Percentiles rank a stretch among this genome's conserved stretches.
Conservation (phyloP, 2,888 invertebrate genomes). For the Sylvicola cinctus region DNA sequence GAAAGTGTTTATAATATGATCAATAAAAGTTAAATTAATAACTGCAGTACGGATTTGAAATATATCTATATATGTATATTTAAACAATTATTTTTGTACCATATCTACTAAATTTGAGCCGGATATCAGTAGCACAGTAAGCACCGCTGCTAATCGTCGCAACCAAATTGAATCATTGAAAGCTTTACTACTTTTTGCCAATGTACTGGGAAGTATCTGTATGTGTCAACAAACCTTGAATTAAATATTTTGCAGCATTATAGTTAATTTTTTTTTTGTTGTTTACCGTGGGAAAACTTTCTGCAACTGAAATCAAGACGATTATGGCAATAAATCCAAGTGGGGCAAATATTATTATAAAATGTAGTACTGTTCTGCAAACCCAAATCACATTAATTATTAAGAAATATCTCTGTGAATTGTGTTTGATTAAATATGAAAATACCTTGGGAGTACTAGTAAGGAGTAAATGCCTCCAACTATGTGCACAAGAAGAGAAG, state of each 20-base stretch:
- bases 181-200: slow-evolving; percentile 30
- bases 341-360: slow-evolving; percentile 18
- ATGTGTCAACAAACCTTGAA: slow-evolving; percentile 8
- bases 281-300: slow-evolving; percentile 20
- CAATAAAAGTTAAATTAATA: too few species aligned
- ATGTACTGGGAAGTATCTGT: slow-evolving; percentile 24
- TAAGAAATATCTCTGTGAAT: too few species aligned
- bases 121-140: slow-evolving; percentile 33
- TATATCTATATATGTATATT: too few species aligned
- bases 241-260: not conserved
- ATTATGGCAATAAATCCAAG: slow-evolving; percentile 19
- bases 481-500: slow-evolving; percentile 39
- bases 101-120: slow-evolving; percentile 37
- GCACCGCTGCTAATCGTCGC: slow-evolving; percentile 31
- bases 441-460: slow-evolving; percentile 2
- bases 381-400: not conserved
- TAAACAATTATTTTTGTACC: slow-evolving; percentile 29
- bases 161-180: slow-evolving; percentile 35
- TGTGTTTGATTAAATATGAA: too few species aligned
- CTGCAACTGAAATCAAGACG: slow-evolving; percentile 22
- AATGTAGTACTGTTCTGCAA: slow-evolving; percentile 18
- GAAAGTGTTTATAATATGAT: too few species aligned
- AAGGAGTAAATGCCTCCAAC: slow-evolving; percentile 27
- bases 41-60: too few species aligned
- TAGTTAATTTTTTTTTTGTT: not conserved